Conservation (phyloP, 1,140 invertebrate species). For the Lethocerus indicus region DNA sequence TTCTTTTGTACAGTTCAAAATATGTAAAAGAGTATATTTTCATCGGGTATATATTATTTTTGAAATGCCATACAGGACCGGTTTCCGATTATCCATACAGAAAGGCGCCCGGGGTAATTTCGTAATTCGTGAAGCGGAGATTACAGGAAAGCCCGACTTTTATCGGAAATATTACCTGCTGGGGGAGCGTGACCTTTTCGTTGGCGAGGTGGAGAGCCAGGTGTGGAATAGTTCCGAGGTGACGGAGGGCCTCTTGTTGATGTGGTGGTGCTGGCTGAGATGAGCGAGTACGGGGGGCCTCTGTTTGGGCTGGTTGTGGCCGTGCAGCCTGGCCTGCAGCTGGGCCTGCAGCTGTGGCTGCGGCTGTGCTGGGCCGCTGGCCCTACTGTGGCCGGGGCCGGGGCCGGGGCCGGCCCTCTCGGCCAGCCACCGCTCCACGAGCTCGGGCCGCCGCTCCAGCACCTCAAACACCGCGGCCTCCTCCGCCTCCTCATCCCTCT, state of each 20-base stretch:
- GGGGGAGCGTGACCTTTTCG: constrained; percentile 31
- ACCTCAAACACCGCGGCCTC: constrained; percentile 11
- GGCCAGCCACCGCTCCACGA: constrained; percentile 18
- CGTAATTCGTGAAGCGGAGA: not conserved
- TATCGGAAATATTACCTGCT: constrained; percentile 32
- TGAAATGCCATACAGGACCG: too few relatives aligned
- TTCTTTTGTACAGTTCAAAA: not conserved
- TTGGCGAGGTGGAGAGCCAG: constrained; percentile 54
- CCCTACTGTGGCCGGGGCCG: not conserved
- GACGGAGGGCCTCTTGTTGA: constrained; percentile 53
- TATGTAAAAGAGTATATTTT: not conserved
- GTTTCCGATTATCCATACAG: too few relatives aligned
- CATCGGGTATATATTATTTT: not conserved
- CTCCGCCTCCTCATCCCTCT: constrained; percentile 9
- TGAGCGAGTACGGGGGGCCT: constrained; percentile 4
- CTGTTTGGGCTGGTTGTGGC: not conserved
- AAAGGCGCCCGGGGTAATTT: not conserved
- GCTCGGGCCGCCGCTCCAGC: constrained; percentile 15
- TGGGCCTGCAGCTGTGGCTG: not conserved
- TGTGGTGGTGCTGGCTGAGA: constrained; percentile 6
- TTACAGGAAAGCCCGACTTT: not conserved
- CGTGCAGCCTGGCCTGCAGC: not conserved
- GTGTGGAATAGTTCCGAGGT: constrained; percentile 69
- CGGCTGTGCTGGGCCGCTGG: not conserved
- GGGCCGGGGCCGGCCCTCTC: constrained; percentile 11